phyloP scores from a whole-genome alignment of 2,888 invertebrate genomes.

The Matsumyia berberina region DNA sequence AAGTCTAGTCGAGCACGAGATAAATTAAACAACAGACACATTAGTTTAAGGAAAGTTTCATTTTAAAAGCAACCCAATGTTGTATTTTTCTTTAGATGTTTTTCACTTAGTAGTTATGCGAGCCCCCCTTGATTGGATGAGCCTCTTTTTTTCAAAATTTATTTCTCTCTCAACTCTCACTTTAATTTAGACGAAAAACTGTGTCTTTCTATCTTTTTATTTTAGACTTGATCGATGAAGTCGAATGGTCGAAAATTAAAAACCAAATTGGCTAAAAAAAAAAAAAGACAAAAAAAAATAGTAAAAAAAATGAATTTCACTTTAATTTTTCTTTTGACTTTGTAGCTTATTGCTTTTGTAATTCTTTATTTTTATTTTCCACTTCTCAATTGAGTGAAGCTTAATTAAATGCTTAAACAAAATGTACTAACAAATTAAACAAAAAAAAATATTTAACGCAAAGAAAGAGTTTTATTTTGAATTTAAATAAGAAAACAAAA shows the following conservation, averaged over 20 bases:
- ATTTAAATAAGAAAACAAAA: slow-evolving; percentile 25
- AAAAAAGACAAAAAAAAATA: no score
- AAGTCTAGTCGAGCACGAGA: slow-evolving; percentile 42
- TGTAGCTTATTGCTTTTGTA: slow-evolving; percentile 40
- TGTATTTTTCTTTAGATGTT: slow-evolving; percentile 25
- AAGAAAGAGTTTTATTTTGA: slow-evolving; percentile 14
- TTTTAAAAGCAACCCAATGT: slow-evolving; percentile 43
- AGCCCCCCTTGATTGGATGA: slow-evolving; percentile 31
- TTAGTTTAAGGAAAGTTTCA: slow-evolving; percentile 29
- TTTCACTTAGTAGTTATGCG: slow-evolving; percentile 17
- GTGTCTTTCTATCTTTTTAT: slow-evolving; percentile 11
- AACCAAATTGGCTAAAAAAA: slow-evolving; percentile 66
- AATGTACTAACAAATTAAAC: slow-evolving; percentile 22
- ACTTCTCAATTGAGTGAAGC: slow-evolving; percentile 9
- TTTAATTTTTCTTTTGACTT: slow-evolving; percentile 10
- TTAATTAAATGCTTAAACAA: slow-evolving; percentile 43
- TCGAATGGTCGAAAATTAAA: slow-evolving; percentile 62
- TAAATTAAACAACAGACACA: slow-evolving; percentile 19
- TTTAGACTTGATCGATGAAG: slow-evolving; percentile 70
- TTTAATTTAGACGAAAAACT: background rate
- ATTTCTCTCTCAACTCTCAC: background rate
- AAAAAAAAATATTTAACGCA: slow-evolving; percentile 8
- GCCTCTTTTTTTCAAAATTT: slow-evolving; percentile 13
- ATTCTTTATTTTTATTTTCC: background rate
- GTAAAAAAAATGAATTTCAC: slow-evolving; percentile 2